Evolutionary conservation across 2,113 vertebrate species (phyloP), one percentile per base, ranked within the genome.

Genomic region (Pluvialis apricaria): DNA sequence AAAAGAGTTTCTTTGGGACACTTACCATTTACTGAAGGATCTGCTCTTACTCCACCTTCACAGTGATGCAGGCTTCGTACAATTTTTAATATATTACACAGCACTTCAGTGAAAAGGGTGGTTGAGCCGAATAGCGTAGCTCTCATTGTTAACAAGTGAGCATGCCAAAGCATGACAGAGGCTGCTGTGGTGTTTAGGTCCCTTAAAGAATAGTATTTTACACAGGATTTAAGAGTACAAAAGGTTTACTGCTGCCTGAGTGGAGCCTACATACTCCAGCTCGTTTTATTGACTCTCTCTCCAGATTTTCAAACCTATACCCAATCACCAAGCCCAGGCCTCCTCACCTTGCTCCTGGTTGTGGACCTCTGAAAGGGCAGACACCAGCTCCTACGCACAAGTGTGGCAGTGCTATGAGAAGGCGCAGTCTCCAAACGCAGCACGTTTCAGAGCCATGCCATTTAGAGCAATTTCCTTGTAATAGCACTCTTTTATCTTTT

Each of bases 1-100:
- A 66, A 96, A 97, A 75, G 62, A 54, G 68, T 94, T 97, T 94
- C 92, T 75, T 17, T 88, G 90, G 84, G 85, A 80, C 68, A 81
- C 40, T 95, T 91, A 87, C 10, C 52, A 34, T 87, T 84, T 91
- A 38, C 64, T 60, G 72, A 90, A 92, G 51, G 61, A 66, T 88
- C 86, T 96, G 80, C 34, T 95, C 66, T 95, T 61, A 61, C 25
- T 91, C 81, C 34, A 44, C 18, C 62, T 77, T 83, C 72, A 73
- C 44, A 40, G 49, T 12, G 9, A 55, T 62, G 62, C 14, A 47
- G 44, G 7, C 10, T 57, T 92, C 87, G 60, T 7, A 32, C 64
- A 77, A 73, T 85, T 87, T 89, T 70, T 88, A 61, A 84, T 83
- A 86, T 62, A 51, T 88, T 94, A 44, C 42, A 72, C 15, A 79